phyloP scores from a whole-genome alignment of 2,113 vertebrate species.

The Sporophila hypoxantha region DNA sequence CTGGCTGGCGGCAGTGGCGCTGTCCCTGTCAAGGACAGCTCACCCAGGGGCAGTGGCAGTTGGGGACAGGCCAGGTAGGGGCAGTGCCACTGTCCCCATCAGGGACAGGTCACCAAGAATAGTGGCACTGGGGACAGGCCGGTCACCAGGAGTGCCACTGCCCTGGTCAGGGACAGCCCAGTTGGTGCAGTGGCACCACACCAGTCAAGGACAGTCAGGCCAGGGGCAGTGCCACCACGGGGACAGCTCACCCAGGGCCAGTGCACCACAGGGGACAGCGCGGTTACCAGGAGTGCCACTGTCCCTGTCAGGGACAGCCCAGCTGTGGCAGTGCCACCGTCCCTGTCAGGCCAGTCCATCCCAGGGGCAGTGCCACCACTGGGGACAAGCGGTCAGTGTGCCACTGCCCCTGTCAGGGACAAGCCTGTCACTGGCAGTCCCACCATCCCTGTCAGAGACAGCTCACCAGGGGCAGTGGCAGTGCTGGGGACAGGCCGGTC shows the following conservation, averaged over 20 bases:
- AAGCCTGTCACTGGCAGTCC: not conserved
- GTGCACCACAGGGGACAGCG: not conserved
- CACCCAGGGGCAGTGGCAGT: no score
- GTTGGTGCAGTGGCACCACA: no score
- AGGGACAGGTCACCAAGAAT: not conserved
- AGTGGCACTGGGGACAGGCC: not conserved
- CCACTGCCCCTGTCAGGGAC: not conserved
- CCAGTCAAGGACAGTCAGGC: no score
- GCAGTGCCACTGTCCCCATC: not conserved
- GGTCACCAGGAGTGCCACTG: not conserved
- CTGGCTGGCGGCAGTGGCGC: not conserved
- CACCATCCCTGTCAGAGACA: not conserved
- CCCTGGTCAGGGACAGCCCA: not conserved
- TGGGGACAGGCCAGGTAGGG: not conserved
- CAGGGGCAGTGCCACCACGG: no score
- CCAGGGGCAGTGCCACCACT: not conserved
- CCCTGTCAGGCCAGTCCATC: not conserved
- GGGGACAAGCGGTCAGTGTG: not conserved
- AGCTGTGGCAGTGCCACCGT: not conserved
- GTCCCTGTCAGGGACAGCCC: not conserved
- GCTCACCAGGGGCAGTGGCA: not conserved
- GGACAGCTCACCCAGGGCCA: no score
- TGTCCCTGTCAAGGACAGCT: not conserved
- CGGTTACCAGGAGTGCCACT: not conserved
- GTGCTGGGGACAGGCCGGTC: rapidly evolving